These are phyloP conservation scores for Anthrax anthrax DNA, from an alignment of 2,888 invertebrate genomes.

Conservation along the genomic window DNA sequence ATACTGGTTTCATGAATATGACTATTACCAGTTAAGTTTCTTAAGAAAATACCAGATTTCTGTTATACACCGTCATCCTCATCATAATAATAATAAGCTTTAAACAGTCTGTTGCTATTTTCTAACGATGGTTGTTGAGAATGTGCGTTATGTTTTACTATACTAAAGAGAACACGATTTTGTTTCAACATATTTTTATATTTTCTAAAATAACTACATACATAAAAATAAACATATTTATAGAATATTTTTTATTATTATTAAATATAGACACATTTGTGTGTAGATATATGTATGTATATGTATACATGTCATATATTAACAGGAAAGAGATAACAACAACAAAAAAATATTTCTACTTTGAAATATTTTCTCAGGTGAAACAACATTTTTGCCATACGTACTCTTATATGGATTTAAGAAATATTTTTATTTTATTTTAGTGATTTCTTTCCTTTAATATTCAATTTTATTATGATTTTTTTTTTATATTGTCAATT, in stretches of 20 bases:
- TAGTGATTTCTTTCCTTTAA: no score
- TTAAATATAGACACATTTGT: no score
- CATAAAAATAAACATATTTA: no score
- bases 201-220: no score
- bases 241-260: no score
- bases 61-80: neutral
- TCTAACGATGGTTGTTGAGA: neutral
- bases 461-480: no score
- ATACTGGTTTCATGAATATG: neutral
- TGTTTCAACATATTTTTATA: no score
- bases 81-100: neutral
- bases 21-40: neutral
- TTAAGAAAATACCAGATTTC: neutral
- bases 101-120: neutral
- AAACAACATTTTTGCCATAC: conserved; percentile 8
- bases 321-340: neutral
- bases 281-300: no score
- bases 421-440: no score
- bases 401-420: neutral
- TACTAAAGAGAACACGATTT: neutral
- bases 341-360: conserved; percentile 5
- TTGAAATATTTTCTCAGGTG: conserved; percentile 8
- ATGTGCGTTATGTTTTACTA: conserved; percentile 5
- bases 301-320: no score
- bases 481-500: no score